These are phyloP conservation scores for Sigmodon hispidus DNA, from an alignment of 2,113 vertebrate species.

Conservation along the genomic window DNA sequence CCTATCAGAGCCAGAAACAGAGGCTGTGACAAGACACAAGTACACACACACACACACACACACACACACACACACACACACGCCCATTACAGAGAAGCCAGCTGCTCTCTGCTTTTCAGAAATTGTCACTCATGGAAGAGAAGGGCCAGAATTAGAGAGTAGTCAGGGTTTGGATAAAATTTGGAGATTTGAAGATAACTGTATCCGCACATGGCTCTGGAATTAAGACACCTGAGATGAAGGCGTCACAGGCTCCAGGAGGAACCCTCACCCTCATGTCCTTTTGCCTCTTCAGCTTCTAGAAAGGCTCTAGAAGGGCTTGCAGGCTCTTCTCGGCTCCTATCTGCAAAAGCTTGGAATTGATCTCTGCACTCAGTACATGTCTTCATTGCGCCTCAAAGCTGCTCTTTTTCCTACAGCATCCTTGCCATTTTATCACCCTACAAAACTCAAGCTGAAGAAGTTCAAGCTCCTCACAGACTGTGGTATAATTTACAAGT, in stretches of 20 bases:
- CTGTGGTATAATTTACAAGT: accelerated
- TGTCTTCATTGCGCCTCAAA: neutral
- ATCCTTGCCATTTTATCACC: neutral
- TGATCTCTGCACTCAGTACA: neutral
- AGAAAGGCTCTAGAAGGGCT: too few species aligned
- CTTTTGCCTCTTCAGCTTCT: too few species aligned
- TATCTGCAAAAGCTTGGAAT: neutral
- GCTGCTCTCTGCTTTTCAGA: neutral
- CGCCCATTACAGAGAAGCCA: too few species aligned
- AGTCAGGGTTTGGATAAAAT: accelerated
- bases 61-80: neutral
- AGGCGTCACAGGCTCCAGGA: neutral
- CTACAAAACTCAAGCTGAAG: neutral
- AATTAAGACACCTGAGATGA: neutral
- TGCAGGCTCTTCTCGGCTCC: neutral
- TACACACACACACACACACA: neutral
- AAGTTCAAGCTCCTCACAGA: too few species aligned
- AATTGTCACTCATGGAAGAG: accelerated
- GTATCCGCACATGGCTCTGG: accelerated
- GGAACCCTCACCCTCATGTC: neutral
- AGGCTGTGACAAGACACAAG: neutral
- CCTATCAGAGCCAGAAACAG: accelerated
- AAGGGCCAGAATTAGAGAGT: accelerated
- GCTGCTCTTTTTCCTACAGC: neutral
- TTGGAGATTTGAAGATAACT: too few species aligned